phyloP scores from a whole-genome alignment of 2,888 invertebrate genomes.

The Fragum whitleyi region DNA sequence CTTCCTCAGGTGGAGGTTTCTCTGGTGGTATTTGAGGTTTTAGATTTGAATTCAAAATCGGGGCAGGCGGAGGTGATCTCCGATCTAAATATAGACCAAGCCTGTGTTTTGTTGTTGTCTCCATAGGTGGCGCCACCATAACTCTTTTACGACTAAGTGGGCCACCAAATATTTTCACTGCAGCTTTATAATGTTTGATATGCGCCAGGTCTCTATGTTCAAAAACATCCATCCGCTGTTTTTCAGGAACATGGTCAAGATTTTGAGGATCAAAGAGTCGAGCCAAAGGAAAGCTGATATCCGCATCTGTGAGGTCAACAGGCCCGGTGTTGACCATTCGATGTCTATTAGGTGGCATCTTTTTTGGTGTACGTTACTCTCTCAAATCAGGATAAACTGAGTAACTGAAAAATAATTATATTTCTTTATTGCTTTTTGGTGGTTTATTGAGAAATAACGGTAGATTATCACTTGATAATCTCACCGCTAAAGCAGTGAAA shows the following conservation, averaged over 20 bases:
- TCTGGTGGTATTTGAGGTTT: constrained; percentile 62
- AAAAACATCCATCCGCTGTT: constrained; percentile 78
- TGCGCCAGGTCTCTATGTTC: constrained; percentile 78
- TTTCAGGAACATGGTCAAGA: constrained; percentile 81
- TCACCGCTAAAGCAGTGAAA: no score
- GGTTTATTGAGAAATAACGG: no score
- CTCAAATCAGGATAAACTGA: neutral
- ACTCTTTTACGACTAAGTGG: constrained; percentile 79
- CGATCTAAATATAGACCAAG: constrained; percentile 71
- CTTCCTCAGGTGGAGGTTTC: constrained; percentile 65
- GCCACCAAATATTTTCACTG: constrained; percentile 82
- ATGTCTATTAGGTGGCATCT: constrained; percentile 62
- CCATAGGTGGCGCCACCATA: constrained; percentile 81
- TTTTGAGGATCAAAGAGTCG: constrained; percentile 83
- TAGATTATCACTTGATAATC: no score
- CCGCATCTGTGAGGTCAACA: constrained; percentile 68
- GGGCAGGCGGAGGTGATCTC: constrained; percentile 63
- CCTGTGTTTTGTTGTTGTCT: constrained; percentile 77
- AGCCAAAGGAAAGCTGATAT: constrained; percentile 78
- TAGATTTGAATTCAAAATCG: constrained; percentile 68
- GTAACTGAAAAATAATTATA: neutral
- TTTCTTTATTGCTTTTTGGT: neutral
- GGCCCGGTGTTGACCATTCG: constrained; percentile 46
- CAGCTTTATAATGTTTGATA: constrained; percentile 81
- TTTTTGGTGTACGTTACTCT: constrained; percentile 3